A percentile compares a stretch with the other conserved stretches of the same genome.
These are phyloP conservation scores for Nymphalis c-album DNA, from an alignment of 2,888 invertebrate genomes.

Conservation along the genomic window DNA sequence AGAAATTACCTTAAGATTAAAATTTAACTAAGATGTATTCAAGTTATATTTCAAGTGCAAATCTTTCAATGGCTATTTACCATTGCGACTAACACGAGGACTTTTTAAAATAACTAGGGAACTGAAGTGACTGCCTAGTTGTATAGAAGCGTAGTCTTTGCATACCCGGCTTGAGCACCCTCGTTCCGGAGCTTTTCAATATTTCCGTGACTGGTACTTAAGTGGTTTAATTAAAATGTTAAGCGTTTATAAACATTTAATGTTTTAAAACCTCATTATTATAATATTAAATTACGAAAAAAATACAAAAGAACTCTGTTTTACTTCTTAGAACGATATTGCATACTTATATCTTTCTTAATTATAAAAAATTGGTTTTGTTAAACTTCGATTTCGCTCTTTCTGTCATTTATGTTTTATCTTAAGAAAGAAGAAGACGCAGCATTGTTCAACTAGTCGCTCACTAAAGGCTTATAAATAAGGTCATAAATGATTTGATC, in stretches of 20 bases:
- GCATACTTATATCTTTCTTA: background rate
- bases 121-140: conserved; percentile 31
- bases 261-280: conserved; percentile 30
- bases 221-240: conserved; percentile 71
- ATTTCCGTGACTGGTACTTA: conserved; percentile 44
- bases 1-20: background rate
- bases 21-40: conserved; percentile 24
- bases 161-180: conserved; percentile 29
- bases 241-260: conserved; percentile 52
- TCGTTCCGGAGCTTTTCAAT: conserved; percentile 39
- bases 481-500: no score
- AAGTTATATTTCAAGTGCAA: conserved; percentile 29
- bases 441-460: no score
- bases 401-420: no score
- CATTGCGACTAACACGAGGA: conserved; percentile 29
- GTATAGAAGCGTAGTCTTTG: conserved; percentile 35
- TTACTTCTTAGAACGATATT: background rate
- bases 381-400: no score
- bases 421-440: no score
- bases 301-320: conserved; percentile 4
- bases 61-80: conserved; percentile 35
- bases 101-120: conserved; percentile 24
- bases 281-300: conserved; percentile 30
- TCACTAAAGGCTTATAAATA: no score
- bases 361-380: background rate